Base-by-base conservation (phyloP, 1,140 invertebrate species). In the Frieseomelitta varia region DNA sequence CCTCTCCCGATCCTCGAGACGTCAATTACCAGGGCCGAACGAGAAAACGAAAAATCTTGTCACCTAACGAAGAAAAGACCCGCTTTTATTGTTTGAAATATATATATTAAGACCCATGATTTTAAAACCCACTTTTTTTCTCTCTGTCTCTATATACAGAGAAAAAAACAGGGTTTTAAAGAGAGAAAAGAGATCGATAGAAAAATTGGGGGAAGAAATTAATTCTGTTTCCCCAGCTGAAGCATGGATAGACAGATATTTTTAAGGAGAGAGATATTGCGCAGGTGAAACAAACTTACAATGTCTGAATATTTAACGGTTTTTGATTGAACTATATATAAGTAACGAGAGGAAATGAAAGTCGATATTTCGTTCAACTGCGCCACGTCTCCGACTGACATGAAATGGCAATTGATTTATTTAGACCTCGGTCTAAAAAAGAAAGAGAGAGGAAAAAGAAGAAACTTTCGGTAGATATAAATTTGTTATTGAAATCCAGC, bases 1-100 rank as follows among this genome's bases (percentile, higher is more conserved):
- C 39, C 8, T 39, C 73, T 68, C 56, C 24, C 53, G n/a, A 69
- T 61, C 82, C 81, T 61, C 58, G 30, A 79, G 81, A 84, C 77
- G 86, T 88, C 87, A 81, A 88, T 88, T 88, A 84, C 27, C 4
- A 30, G 4, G 0, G 81, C 72, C 30, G 63, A 84, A 58, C 21
- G 21, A 51, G 10, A 24, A 34, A 83, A 79, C 39, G 81, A 79
- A 72, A 84, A 79, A 72, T 63, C 55, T 27, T 8, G 65, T 34
- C 39, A 47, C 39, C 55, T 63, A 71, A 71, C 17, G 21, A 71
- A 53, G n/a, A 55, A 27, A 51, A 51, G 19, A 1, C 3, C 2
- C 8, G 2, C 27, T 17, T 30, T 65, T 30, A 27, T 65, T 15
- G 8, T 65, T 30, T 27, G 2, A 30, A 65, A 8, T 15, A 65